Evolutionary conservation across 2,797 vertebrate species (phyloP).

Genomic region (Neopelma chrysocephalum): DNA sequence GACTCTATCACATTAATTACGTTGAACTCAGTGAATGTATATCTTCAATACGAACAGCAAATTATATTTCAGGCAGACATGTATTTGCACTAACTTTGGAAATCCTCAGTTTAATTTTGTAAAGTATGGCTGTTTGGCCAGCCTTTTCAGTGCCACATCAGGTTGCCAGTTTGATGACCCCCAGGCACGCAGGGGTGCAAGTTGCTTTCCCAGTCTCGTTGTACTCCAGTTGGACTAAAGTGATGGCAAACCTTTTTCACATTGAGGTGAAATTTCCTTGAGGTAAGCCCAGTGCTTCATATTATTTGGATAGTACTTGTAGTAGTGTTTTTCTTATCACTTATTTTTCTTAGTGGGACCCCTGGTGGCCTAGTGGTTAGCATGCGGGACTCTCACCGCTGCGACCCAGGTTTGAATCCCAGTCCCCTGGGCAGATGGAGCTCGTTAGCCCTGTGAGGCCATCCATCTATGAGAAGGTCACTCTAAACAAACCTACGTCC

Average conservation of each 20-base stretch:
- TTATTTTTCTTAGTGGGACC: background rate
- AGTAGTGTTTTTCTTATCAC: background rate
- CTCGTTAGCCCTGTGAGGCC: too few species aligned
- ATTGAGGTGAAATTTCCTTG: background rate
- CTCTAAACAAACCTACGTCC: too few species aligned
- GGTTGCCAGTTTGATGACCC: background rate
- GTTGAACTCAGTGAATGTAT: background rate
- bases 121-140: background rate
- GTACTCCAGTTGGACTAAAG: fast-evolving
- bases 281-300: background rate
- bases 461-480: too few species aligned
- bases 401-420: too few species aligned
- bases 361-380: too few species aligned
- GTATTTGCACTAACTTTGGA: background rate
- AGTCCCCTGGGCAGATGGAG: too few species aligned
- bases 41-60: background rate
- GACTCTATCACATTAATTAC: background rate
- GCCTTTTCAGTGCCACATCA: background rate
- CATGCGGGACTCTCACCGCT: too few species aligned
- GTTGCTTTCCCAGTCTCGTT: background rate
- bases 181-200: too few species aligned
- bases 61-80: background rate
- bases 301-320: background rate
- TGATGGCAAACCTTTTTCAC: background rate
- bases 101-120: background rate